Evolutionary conservation across 2,888 invertebrate genomes (phyloP).

Genomic region (Drosophila fungiperda): DNA sequence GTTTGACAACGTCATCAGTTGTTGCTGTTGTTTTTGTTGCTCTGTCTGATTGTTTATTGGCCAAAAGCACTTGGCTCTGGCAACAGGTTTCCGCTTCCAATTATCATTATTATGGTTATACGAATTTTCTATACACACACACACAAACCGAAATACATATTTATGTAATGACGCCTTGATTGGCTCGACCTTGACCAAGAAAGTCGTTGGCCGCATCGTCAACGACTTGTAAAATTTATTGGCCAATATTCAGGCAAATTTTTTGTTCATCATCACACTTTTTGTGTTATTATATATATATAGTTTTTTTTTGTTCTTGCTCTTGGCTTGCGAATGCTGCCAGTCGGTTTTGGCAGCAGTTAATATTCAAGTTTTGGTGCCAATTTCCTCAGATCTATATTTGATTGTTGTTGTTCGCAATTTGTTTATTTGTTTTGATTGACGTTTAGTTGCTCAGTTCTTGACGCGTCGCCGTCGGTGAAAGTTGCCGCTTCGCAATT

Average conservation of each 20-base stretch:
- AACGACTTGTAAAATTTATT: constrained; percentile 78
- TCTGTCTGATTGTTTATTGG: constrained; percentile 76
- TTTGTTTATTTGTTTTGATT: constrained; percentile 62
- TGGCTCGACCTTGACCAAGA: constrained; percentile 62
- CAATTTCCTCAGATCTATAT: constrained; percentile 64
- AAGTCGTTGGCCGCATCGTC: constrained; percentile 66
- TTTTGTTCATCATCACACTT: constrained; percentile 22
- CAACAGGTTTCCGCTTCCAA: constrained; percentile 78
- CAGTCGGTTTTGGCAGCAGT: constrained; percentile 76
- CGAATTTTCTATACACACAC: constrained; percentile 21
- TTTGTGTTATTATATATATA: not conserved
- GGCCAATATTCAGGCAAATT: constrained; percentile 71
- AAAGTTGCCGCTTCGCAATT: constrained; percentile 39
- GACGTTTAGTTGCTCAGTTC: constrained; percentile 59
- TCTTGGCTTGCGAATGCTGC: constrained; percentile 40
- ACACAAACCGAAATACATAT: not conserved
- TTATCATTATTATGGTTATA: constrained; percentile 64
- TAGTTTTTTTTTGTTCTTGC: constrained; percentile 14
- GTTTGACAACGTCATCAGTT: constrained; percentile 71
- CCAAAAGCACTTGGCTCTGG: constrained; percentile 59
- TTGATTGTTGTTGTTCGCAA: constrained; percentile 31
- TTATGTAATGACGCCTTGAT: constrained; percentile 72
- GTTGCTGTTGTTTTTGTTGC: constrained; percentile 26
- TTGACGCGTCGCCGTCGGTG: constrained; percentile 55
- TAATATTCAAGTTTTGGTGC: constrained; percentile 75